Conservation (phyloP, 2,113 vertebrate species). For the Elephas maximus region DNA sequence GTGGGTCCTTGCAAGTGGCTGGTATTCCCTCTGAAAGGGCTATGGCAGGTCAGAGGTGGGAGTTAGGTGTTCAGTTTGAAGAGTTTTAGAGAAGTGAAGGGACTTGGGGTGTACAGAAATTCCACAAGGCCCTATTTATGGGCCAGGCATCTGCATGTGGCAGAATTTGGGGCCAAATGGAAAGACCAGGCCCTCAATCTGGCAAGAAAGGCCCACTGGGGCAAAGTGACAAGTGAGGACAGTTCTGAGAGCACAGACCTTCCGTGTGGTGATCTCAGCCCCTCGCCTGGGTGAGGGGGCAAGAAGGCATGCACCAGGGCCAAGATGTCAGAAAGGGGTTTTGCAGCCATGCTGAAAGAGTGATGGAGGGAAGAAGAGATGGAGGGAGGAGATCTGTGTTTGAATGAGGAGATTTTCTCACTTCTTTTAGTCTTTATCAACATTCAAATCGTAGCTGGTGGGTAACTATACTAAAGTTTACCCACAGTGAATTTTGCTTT, state of each 20-base stretch:
- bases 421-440: neutral
- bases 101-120: neutral
- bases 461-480: neutral
- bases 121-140: neutral
- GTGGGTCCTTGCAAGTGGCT: neutral
- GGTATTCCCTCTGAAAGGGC: conserved; percentile 19
- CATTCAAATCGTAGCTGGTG: neutral
- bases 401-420: neutral
- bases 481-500: neutral
- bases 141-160: neutral
- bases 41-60: neutral
- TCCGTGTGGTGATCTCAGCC: neutral
- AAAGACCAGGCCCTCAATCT: neutral
- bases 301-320: neutral
- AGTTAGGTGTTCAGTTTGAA: neutral
- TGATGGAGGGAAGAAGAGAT: neutral
- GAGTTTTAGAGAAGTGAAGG: conserved; percentile 30
- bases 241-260: neutral
- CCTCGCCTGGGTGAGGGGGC: neutral
- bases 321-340: neutral
- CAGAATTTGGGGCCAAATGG: neutral
- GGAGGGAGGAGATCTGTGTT: neutral
- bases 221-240: neutral
- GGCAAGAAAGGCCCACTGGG: neutral
- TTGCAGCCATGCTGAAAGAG: neutral